Conservation (phyloP, 2,113 vertebrate genomes). For the Aptenodytes patagonicus region DNA sequence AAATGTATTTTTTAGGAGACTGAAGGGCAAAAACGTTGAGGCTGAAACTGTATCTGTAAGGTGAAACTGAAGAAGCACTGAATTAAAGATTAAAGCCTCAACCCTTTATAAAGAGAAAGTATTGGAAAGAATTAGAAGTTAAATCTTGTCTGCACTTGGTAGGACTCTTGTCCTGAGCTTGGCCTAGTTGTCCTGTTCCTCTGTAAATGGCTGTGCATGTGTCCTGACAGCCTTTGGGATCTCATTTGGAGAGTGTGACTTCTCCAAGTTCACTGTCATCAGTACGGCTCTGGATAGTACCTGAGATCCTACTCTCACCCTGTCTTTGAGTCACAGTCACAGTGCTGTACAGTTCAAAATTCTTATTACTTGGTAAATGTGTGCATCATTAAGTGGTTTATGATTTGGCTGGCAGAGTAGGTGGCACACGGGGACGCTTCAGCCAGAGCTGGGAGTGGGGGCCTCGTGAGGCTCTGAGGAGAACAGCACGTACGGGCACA, state of each 20-base stretch:
- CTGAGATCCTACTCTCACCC: neutral
- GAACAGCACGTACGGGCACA: accelerated
- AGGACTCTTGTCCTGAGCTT: neutral
- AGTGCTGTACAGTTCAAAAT: neutral
- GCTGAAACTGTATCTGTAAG: neutral
- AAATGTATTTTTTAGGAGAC: neutral
- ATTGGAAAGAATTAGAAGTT: neutral
- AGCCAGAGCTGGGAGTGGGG: neutral
- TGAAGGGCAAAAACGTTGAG: neutral
- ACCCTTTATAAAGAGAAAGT: neutral
- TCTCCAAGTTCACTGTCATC: neutral
- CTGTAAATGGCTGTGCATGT: neutral
- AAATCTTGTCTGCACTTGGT: neutral
- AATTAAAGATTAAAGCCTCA: neutral
- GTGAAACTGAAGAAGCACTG: neutral
- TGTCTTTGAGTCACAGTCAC: neutral
- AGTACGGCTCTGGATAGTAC: neutral
- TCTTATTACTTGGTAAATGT: neutral
- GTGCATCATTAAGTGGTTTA: neutral
- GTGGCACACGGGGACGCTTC: neutral
- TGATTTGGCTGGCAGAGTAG: neutral
- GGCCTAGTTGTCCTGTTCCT: neutral
- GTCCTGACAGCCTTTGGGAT: neutral
- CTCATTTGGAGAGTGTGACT: neutral
- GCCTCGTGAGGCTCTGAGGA: neutral